Conservation (phyloP, 2,113 vertebrate species). For the Sterna hirundo region DNA sequence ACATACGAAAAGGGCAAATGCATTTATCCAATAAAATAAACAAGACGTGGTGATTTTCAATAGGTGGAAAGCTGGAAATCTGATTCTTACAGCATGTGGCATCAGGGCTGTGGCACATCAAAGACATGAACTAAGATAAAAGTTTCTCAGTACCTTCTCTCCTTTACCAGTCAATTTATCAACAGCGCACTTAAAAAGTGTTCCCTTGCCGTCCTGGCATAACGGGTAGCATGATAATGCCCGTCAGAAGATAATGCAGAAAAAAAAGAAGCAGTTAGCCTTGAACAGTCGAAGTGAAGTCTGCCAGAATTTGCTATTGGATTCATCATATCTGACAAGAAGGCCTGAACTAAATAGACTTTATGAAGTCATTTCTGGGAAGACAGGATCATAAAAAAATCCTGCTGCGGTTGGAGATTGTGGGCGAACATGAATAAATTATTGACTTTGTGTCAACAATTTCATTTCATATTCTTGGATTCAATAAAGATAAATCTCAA, state of each 20-base stretch:
- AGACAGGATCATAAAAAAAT: background rate
- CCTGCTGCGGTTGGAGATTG: background rate
- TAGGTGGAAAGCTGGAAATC: background rate
- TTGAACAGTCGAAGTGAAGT: background rate
- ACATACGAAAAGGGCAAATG: background rate
- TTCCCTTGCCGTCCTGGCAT: background rate
- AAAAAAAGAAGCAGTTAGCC: background rate
- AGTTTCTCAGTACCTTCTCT: background rate
- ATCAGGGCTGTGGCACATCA: background rate
- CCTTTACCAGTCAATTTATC: background rate
- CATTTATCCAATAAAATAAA: background rate
- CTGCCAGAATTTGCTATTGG: background rate
- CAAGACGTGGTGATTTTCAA: background rate
- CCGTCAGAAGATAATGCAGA: background rate
- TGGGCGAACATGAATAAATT: background rate
- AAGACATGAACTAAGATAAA: background rate
- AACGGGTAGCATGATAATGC: background rate
- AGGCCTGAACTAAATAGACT: background rate
- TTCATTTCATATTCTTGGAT: background rate
- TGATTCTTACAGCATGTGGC: background rate
- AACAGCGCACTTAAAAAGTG: background rate
- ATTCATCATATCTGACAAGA: background rate
- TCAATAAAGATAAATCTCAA: background rate
- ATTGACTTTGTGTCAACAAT: conserved; percentile 22
- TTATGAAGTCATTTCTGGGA: background rate